Conservation (phyloP, 1,140 invertebrate species). For the Platyura marginata region DNA sequence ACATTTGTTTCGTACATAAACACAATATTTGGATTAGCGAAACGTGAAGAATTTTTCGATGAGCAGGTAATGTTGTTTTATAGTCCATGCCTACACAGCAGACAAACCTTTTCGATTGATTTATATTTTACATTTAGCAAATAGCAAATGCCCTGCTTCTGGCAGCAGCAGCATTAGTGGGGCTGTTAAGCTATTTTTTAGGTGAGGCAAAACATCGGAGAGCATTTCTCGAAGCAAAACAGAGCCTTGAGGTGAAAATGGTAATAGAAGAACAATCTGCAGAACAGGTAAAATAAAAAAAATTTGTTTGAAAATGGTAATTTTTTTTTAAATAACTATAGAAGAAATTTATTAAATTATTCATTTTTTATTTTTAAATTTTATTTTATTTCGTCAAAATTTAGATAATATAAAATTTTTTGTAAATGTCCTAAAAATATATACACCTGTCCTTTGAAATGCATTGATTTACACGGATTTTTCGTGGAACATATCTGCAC, state of each 20-base stretch:
- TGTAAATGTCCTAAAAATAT: no score
- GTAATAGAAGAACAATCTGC: conserved; percentile 84
- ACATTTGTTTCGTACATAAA: conserved; percentile 38
- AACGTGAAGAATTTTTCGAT: conserved; percentile 19
- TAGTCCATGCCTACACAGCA: neutral
- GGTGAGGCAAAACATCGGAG: conserved; percentile 70
- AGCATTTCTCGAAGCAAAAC: conserved; percentile 79
- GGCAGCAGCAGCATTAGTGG: conserved; percentile 48
- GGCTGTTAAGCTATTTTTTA: conserved; percentile 59
- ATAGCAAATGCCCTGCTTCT: conserved; percentile 49
- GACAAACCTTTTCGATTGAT: neutral
- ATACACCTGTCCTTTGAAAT: no score
- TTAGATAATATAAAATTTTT: no score
- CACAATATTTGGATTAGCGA: conserved; percentile 30
- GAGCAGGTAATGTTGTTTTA: conserved; percentile 31
- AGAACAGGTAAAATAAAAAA: conserved; percentile 47
- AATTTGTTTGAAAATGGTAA: neutral
- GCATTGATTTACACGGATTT: no score
- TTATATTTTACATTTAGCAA: conserved; percentile 31
- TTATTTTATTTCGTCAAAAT: neutral
- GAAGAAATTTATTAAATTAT: no score
- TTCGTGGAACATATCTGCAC: no score
- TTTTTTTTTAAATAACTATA: no score
- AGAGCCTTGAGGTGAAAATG: conserved; percentile 78
- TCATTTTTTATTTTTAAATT: no score